Percentiles rank a stretch among this genome's conserved stretches.
Evolutionary conservation across 2,888 invertebrate genomes (phyloP).

Genomic region (Thereva unica): DNA sequence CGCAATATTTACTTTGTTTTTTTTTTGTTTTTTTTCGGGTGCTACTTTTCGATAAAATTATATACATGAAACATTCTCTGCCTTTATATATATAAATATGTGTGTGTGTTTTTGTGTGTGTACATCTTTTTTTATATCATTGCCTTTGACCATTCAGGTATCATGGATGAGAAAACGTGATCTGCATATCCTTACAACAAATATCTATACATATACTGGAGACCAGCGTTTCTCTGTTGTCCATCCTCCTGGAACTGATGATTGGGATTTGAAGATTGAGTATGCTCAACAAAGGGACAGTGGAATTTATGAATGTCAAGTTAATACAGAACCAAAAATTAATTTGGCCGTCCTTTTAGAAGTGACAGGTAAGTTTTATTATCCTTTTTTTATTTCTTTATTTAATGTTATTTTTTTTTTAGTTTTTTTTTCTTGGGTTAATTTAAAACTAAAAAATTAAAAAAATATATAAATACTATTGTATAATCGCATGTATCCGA

Average conservation of each 20-base stretch:
- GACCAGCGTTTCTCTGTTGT: constrained; percentile 84
- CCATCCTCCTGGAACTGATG: constrained; percentile 81
- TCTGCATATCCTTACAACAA: constrained; percentile 81
- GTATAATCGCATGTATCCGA: too few species aligned
- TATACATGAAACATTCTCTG: too few species aligned
- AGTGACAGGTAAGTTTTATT: constrained; percentile 71
- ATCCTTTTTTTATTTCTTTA: constrained; percentile 4
- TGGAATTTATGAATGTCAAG: constrained; percentile 86
- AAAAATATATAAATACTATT: too few species aligned
- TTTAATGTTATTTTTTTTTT: constrained; percentile 41
- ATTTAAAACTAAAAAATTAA: too few species aligned
- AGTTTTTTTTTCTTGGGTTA: constrained; percentile 45
- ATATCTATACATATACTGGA: constrained; percentile 85
- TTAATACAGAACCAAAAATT: constrained; percentile 88
- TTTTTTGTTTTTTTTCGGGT: not conserved
- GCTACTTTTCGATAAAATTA: too few species aligned
- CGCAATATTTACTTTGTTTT: constrained; percentile 6
- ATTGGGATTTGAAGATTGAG: constrained; percentile 84
- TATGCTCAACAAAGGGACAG: constrained; percentile 83
- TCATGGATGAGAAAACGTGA: constrained; percentile 59
- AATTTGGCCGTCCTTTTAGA: constrained; percentile 79
- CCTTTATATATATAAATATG: too few species aligned
- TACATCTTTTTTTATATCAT: not conserved
- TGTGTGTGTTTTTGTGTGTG: too few species aligned
- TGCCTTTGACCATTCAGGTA: constrained; percentile 45